Conservation (phyloP, 2,113 vertebrate genomes). For the Myiopsitta monachus region DNA sequence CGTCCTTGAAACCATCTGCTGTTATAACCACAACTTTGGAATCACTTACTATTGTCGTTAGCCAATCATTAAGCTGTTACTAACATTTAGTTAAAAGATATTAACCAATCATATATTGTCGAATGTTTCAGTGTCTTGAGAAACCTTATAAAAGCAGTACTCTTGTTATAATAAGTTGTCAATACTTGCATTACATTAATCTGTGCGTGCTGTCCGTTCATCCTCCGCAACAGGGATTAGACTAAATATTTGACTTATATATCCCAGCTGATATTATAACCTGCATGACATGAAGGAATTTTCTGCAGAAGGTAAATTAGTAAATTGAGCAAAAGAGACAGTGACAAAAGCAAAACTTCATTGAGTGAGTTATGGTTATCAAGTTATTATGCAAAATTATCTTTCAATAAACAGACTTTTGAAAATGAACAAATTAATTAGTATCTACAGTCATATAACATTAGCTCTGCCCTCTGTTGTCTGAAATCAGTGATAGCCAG, state of each 20-base stretch:
- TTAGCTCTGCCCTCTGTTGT: background rate
- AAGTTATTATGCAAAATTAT: background rate
- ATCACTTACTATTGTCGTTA: no score
- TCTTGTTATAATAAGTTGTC: no score
- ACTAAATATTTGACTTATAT: background rate
- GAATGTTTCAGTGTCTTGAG: no score
- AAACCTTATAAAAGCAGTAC: no score
- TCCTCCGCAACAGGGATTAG: no score
- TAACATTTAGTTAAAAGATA: no score
- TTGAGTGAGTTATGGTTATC: rapidly evolving
- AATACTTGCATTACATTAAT: no score
- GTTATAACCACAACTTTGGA: no score
- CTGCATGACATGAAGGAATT: background rate
- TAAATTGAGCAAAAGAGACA: background rate
- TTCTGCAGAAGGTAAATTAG: background rate
- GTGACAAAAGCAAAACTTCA: background rate
- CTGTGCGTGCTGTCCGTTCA: no score
- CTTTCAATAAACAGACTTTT: background rate
- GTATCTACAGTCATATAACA: background rate
- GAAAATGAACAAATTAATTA: background rate
- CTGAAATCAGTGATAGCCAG: background rate
- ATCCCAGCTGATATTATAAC: background rate
- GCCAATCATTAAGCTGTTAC: no score
- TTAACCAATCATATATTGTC: no score
- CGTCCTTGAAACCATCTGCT: no score